Evolutionary conservation across 35 echinoderm and acorn worm species (phyloP).

Genomic region (Strongylocentrotus purpuratus): DNA sequence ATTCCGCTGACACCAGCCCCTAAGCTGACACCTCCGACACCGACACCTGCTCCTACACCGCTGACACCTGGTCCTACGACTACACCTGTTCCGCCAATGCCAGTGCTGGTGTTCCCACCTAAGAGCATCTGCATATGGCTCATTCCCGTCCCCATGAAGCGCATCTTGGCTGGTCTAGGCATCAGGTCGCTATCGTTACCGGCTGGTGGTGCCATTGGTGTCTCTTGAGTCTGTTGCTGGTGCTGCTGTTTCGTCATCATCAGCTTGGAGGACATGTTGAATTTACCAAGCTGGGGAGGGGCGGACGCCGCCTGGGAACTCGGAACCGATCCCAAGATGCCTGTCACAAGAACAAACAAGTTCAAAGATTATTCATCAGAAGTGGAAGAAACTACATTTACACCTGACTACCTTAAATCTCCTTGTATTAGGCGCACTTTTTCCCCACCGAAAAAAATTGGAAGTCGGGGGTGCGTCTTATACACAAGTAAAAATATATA

Average conservation of each 20-base stretch:
- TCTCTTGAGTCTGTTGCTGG: not conserved
- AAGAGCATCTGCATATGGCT: not conserved
- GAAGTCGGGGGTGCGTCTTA: too few relatives aligned
- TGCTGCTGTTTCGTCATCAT: not conserved
- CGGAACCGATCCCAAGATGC: slow-evolving; percentile 16
- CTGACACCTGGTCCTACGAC: too few relatives aligned
- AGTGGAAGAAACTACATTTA: too few relatives aligned
- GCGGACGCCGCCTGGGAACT: slow-evolving; percentile 20
- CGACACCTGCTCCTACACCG: too few relatives aligned
- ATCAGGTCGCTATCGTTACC: not conserved
- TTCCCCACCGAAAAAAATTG: too few relatives aligned
- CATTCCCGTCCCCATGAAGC: not conserved
- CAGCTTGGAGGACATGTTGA: not conserved
- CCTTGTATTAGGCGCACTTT: too few relatives aligned
- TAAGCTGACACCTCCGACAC: too few relatives aligned
- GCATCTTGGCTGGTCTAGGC: slow-evolving; percentile 22
- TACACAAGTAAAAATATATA: too few relatives aligned
- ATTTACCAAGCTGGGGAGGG: not conserved
- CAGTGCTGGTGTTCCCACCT: not conserved
- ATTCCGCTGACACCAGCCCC: too few relatives aligned
- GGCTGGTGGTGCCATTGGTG: not conserved
- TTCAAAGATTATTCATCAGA: too few relatives aligned
- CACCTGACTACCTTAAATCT: too few relatives aligned
- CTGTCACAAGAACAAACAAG: not conserved
- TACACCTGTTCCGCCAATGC: not conserved